These are phyloP conservation scores for Rhimphoctona megacephalus DNA, from an alignment of 2,888 invertebrate species.

Conservation along the genomic window DNA sequence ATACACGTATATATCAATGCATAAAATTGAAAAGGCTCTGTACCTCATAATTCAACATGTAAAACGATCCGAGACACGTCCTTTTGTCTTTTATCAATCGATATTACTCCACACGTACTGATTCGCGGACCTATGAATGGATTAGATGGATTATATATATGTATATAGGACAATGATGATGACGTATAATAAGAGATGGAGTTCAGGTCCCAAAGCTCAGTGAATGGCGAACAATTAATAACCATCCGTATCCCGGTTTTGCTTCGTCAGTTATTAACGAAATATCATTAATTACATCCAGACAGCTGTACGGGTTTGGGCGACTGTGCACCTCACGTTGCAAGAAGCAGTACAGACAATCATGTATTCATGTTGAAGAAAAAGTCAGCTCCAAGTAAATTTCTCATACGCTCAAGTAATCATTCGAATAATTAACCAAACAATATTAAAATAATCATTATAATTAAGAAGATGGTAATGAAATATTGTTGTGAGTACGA, in stretches of 20 bases:
- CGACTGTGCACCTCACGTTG: slow-evolving; percentile 3
- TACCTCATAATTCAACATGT: slow-evolving; percentile 6
- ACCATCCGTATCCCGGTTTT: slow-evolving; percentile 51
- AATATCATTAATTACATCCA: slow-evolving; percentile 61
- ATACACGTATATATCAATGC: not conserved
- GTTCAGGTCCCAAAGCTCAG: slow-evolving; percentile 26
- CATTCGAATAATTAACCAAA: not conserved
- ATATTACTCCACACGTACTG: slow-evolving; percentile 9
- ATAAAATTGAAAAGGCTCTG: slow-evolving; percentile 2
- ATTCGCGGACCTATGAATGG: not conserved
- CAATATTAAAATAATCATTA: not conserved
- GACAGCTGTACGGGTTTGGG: slow-evolving; percentile 53
- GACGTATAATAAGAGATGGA: slow-evolving; percentile 31
- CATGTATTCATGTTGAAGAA: not conserved
- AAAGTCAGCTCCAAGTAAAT: not conserved
- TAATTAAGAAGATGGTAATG: not conserved
- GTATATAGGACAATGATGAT: slow-evolving; percentile 12
- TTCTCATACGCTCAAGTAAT: not conserved
- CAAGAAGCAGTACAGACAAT: slow-evolving; percentile 14
- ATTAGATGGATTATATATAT: not conserved
- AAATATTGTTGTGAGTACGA: not conserved
- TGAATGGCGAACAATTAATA: slow-evolving; percentile 65
- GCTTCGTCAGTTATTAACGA: slow-evolving; percentile 62
- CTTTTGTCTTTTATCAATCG: slow-evolving; percentile 17
- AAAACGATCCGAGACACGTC: slow-evolving; percentile 12